These are phyloP conservation scores for Myodes glareolus DNA, from an alignment of 2,113 vertebrate species.

Conservation along the genomic window DNA sequence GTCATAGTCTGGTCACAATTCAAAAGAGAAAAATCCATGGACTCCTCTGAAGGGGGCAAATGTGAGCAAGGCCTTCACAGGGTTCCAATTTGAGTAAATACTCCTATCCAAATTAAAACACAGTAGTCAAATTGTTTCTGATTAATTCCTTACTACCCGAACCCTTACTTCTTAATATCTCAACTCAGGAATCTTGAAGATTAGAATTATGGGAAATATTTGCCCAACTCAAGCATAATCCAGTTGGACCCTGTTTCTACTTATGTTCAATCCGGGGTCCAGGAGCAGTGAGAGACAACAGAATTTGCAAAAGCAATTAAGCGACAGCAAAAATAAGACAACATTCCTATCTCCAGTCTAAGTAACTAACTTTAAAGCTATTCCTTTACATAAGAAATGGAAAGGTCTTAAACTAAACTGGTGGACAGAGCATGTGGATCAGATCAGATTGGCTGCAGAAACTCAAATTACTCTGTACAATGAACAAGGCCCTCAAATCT, in stretches of 20 bases:
- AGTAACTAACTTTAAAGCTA: not conserved
- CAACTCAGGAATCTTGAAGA: slow-evolving; percentile 1
- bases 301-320: not conserved
- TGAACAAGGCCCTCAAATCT: not conserved
- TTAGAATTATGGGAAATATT: not conserved
- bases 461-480: not conserved
- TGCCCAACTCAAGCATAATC: not conserved
- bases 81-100: slow-evolving; percentile 10
- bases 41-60: not conserved
- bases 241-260: not conserved
- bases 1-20: not conserved
- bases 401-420: not conserved
- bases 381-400: not conserved
- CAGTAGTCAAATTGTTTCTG: not conserved
- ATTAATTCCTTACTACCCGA: not conserved
- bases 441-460: not conserved
- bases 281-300: not conserved
- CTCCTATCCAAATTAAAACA: slow-evolving; percentile 14
- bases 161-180: not conserved
- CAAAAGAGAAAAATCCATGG: not conserved
- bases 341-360: not conserved
- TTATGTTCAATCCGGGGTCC: not conserved
- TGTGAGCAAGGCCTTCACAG: not conserved
- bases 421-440: not conserved
- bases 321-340: not conserved